Percentiles rank a stretch among this genome's conserved stretches.
phyloP scores from a whole-genome alignment of 2,888 invertebrate species.

The Phengaris arion region DNA sequence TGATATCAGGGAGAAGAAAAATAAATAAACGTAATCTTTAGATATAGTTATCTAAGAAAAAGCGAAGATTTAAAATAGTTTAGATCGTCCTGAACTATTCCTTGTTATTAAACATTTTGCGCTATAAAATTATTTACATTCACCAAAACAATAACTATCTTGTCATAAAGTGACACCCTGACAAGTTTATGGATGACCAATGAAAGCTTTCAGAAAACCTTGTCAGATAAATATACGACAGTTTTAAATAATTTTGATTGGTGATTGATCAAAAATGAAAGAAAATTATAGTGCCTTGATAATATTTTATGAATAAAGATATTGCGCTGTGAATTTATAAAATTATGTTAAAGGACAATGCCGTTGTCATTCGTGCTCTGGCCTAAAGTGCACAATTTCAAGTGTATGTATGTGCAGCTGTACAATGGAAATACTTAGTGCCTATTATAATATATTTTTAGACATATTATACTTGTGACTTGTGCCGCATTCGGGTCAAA shows the following conservation, averaged over 20 bases:
- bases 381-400: too few relatives aligned
- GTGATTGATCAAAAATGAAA: conserved; percentile 8
- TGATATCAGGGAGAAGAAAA: too few relatives aligned
- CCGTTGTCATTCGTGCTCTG: too few relatives aligned
- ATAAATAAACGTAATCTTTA: background rate
- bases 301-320: conserved; percentile 6
- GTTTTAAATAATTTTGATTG: conserved; percentile 13
- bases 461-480: too few relatives aligned
- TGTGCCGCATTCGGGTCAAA: too few relatives aligned
- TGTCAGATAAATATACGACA: background rate
- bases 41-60: background rate
- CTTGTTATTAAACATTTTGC: background rate
- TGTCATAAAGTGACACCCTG: conserved; percentile 9
- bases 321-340: background rate
- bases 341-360: background rate
- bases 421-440: too few relatives aligned
- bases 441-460: too few relatives aligned
- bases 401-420: too few relatives aligned
- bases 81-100: too few relatives aligned
- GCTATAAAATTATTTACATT: background rate
- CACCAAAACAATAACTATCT: background rate
- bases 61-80: too few relatives aligned
- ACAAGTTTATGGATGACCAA: background rate
- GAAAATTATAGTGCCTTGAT: background rate
- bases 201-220: conserved; percentile 3